Percentiles rank a stretch among this genome's conserved stretches.
Conservation (phyloP, 2,888 invertebrate species). For the Hirtodrosophila cameraria region DNA sequence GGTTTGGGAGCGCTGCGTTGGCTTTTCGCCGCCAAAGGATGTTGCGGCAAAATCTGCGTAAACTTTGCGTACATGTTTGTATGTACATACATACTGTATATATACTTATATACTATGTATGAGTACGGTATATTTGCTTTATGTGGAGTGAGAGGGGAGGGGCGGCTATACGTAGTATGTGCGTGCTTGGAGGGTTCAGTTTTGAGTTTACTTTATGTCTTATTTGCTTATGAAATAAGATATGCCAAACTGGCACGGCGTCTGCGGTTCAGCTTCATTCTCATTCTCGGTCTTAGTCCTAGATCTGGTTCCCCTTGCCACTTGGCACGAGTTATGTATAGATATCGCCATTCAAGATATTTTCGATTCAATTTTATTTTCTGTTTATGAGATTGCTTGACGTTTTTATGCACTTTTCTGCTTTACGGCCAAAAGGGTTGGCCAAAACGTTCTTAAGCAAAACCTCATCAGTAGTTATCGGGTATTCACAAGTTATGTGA, state of each 20-base stretch:
- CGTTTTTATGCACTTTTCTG: conserved; percentile 68
- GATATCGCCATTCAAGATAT: conserved; percentile 39
- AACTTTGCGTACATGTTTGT: conserved; percentile 57
- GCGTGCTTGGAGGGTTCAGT: conserved; percentile 49
- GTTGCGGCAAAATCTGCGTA: conserved; percentile 76
- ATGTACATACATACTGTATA: not conserved
- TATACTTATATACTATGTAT: conserved; percentile 12
- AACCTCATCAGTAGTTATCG: conserved; percentile 26
- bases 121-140: conserved; percentile 45
- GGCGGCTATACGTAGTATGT: conserved; percentile 9
- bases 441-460: not conserved
- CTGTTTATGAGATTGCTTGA: conserved; percentile 79
- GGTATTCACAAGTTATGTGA: conserved; percentile 31
- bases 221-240: conserved; percentile 80
- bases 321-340: conserved; percentile 60
- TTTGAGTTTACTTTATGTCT: conserved; percentile 70
- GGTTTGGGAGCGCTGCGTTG: conserved; percentile 45
- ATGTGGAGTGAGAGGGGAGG: conserved; percentile 8
- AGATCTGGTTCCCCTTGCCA: not conserved
- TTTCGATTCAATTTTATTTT: conserved; percentile 69
- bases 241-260: conserved; percentile 49
- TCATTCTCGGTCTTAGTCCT: conserved; percentile 17
- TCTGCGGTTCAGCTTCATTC: conserved; percentile 27
- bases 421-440: conserved; percentile 60
- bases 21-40: conserved; percentile 58